Evolutionary conservation across 2,797 vertebrate species (phyloP).

Genomic region (Sebastes hubbsi): DNA sequence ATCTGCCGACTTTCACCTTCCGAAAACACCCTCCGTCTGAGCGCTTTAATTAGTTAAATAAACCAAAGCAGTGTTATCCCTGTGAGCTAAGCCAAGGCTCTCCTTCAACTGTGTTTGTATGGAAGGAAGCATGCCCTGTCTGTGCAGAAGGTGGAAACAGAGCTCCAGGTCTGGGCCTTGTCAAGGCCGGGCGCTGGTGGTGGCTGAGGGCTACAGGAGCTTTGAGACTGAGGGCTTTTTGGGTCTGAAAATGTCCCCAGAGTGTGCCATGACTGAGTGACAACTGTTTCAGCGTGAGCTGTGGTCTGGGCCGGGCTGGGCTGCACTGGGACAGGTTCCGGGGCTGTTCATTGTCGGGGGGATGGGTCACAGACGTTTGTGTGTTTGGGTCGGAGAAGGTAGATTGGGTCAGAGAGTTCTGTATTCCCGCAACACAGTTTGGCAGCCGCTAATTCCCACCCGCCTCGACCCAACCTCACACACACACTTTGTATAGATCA

Average conservation of each 20-base stretch:
- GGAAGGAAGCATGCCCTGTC: conserved; percentile 69
- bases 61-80: conserved; percentile 64
- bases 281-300: conserved; percentile 70
- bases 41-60: conserved; percentile 78
- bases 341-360: conserved; percentile 73
- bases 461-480: neutral
- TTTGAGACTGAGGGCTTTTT: conserved; percentile 49
- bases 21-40: conserved; percentile 55
- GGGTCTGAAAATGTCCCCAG: conserved; percentile 63
- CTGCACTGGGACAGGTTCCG: conserved; percentile 54
- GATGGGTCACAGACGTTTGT: conserved; percentile 77
- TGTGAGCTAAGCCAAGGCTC: conserved; percentile 55
- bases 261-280: conserved; percentile 74
- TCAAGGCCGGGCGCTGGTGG: conserved; percentile 50
- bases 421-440: conserved; percentile 60
- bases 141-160: conserved; percentile 64
- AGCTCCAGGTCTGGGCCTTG: conserved; percentile 69
- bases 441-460: conserved; percentile 58
- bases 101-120: conserved; percentile 62
- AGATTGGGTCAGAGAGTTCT: conserved; percentile 85
- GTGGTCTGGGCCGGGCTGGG: conserved; percentile 50
- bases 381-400: conserved; percentile 84
- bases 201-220: conserved; percentile 35
- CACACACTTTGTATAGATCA: conserved; percentile 27
- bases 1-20: conserved; percentile 41